These are phyloP conservation scores for Macrotis lagotis DNA, from an alignment of 2,113 vertebrate genomes.

Conservation along the genomic window DNA sequence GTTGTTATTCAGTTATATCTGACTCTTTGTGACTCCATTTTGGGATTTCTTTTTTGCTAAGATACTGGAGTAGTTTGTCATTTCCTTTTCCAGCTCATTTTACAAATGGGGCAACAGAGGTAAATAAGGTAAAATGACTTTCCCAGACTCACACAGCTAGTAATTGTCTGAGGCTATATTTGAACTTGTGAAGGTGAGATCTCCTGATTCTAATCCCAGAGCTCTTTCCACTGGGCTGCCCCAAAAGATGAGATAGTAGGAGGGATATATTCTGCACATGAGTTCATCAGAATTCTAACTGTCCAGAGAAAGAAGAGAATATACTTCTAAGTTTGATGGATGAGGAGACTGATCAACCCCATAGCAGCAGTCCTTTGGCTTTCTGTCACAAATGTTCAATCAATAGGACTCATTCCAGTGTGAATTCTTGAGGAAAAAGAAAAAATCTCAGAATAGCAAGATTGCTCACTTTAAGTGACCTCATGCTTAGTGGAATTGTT, in stretches of 20 bases:
- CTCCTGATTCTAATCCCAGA: too few species aligned
- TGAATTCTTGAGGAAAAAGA: conserved; percentile 49
- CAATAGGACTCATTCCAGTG: conserved; percentile 64
- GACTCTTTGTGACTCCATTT: neutral
- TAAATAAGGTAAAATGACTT: neutral
- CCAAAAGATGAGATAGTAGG: neutral
- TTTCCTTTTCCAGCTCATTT: neutral
- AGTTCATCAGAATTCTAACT: neutral
- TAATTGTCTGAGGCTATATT: neutral
- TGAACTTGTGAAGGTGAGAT: neutral
- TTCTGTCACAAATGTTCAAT: conserved; percentile 61
- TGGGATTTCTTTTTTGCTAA: neutral
- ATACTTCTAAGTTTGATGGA: conserved; percentile 32
- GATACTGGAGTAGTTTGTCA: neutral
- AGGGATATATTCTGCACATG: neutral
- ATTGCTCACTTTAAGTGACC: conserved; percentile 55
- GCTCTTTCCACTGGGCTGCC: neutral
- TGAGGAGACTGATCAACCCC: conserved; percentile 42
- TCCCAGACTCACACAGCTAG: neutral
- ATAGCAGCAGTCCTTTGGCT: conserved; percentile 54
- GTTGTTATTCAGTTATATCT: neutral
- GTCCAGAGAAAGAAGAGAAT: conserved; percentile 23
- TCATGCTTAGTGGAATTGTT: conserved; percentile 47
- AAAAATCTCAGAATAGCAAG: conserved; percentile 63
- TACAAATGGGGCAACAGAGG: neutral